phyloP scores from a whole-genome alignment of 2,797 vertebrate genomes.

The Ceyx erithaca region DNA sequence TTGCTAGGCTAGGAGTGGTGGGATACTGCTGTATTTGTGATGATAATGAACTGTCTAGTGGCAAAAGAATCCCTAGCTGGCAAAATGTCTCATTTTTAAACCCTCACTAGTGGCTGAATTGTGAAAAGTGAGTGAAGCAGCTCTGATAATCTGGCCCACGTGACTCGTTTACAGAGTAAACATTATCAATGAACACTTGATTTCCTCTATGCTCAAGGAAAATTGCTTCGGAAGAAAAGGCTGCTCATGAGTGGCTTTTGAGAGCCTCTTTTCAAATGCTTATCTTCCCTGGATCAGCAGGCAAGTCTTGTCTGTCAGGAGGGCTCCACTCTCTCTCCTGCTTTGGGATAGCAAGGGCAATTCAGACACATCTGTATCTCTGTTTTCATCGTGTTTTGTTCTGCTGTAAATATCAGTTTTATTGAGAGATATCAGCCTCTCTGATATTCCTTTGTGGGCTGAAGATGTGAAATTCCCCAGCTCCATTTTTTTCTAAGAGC shows the following conservation, averaged over 20 bases:
- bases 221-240: constrained; percentile 26
- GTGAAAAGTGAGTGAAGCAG: neutral
- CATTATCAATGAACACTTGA: constrained; percentile 41
- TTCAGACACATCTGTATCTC: constrained; percentile 31
- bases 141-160: constrained; percentile 31
- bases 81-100: neutral
- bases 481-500: neutral
- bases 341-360: constrained; percentile 4
- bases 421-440: constrained; percentile 8
- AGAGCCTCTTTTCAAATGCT: constrained; percentile 45
- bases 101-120: neutral
- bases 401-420: constrained; percentile 1
- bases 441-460: neutral
- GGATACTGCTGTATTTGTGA: neutral
- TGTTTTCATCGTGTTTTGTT: neutral
- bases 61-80: neutral
- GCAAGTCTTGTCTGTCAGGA: neutral
- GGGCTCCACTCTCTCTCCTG: neutral
- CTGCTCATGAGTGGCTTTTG: constrained; percentile 20
- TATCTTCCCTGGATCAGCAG: constrained; percentile 41
- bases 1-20: neutral
- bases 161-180: constrained; percentile 21
- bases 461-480: constrained; percentile 26
- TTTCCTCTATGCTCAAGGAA: constrained; percentile 50
- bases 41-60: neutral